Base-by-base conservation (phyloP, 2,113 vertebrate species). In the Datnioides undecimradiatus region DNA sequence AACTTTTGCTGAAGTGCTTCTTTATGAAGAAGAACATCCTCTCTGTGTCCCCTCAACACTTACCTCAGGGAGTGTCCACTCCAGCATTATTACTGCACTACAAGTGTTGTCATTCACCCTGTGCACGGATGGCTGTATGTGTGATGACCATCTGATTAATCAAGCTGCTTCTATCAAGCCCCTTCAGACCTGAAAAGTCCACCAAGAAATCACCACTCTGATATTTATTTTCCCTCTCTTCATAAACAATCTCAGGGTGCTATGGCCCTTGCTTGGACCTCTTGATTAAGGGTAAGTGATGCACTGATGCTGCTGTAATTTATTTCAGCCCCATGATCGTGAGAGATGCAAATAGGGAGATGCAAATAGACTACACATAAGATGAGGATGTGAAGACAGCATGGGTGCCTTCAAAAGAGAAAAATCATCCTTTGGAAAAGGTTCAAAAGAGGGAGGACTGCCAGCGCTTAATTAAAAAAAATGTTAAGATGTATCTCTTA, bases 71-170 rank as follows among this genome's bases (percentile, higher is more conserved):
- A 73, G 31, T n/a, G 41, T 70, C 81, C 69, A 59, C 77, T 70
- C 63, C 13, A 57, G 38, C 27, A 51, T 82, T 52, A 68, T 78
- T 63, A 49, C 46, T 70, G 52, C 67, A 60, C 57, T 77, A 75
- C 58, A 60, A 60, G 43, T 38, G 43, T 62, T 77, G 68, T 79
- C 75, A 65, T 73, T 62, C 66, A 62, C 33, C 51, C 57, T 45
- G 65, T 48, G 51, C 76, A n/a, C n/a, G n/a, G n/a, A n/a, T n/a
- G n/a, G n/a, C n/a, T n/a, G n/a, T n/a, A n/a, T n/a, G n/a, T n/a
- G n/a, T n/a, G n/a, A n/a, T n/a, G n/a, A n/a, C n/a, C n/a, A 90
- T 64, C 73, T 76, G 79, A 86, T 89, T 84, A 86, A 91, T 84
- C 41, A 64, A 38, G 25, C 41, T 52, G 34, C 43, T 23, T 48